A percentile compares a stretch with the other conserved stretches of the same genome.
Evolutionary conservation across 2,888 invertebrate genomes (phyloP).

Genomic region (Baronia brevicornis): DNA sequence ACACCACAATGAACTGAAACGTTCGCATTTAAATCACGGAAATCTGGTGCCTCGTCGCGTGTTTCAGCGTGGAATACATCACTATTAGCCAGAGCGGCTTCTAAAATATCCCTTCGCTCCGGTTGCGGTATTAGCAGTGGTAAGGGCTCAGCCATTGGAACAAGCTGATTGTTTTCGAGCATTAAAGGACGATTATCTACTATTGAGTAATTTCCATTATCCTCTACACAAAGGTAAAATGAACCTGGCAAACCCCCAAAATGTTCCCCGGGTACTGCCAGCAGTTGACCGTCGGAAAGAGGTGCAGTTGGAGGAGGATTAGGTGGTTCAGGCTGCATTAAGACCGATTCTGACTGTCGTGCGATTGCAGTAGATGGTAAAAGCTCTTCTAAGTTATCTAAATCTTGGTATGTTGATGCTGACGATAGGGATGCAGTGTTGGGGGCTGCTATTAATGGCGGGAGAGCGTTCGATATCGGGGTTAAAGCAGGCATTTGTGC

Average conservation of each 20-base stretch:
- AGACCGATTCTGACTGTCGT: slow-evolving; percentile 36
- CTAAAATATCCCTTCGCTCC: slow-evolving; percentile 81
- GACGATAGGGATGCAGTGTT: slow-evolving; percentile 34
- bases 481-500: slow-evolving; percentile 33
- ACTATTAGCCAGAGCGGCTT: slow-evolving; percentile 84
- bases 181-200: slow-evolving; percentile 82
- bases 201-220: slow-evolving; percentile 81
- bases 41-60: slow-evolving; percentile 75
- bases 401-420: slow-evolving; percentile 37
- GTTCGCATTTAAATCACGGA: slow-evolving; percentile 75
- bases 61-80: slow-evolving; percentile 79
- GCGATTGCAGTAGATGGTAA: slow-evolving; percentile 64
- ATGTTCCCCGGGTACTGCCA: slow-evolving; percentile 83
- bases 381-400: slow-evolving; percentile 64
- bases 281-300: slow-evolving; percentile 77
- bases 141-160: slow-evolving; percentile 58
- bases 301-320: slow-evolving; percentile 31
- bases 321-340: slow-evolving; percentile 27
- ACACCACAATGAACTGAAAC: slow-evolving; percentile 77
- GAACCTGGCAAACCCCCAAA: slow-evolving; percentile 83
- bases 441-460: slow-evolving; percentile 30
- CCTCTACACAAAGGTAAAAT: slow-evolving; percentile 84
- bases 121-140: slow-evolving; percentile 41
- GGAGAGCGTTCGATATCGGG: slow-evolving; percentile 31
- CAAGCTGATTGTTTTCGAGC: slow-evolving; percentile 60